Conservation (phyloP, 2,797 vertebrate species). For the Antennarius maculatus region DNA sequence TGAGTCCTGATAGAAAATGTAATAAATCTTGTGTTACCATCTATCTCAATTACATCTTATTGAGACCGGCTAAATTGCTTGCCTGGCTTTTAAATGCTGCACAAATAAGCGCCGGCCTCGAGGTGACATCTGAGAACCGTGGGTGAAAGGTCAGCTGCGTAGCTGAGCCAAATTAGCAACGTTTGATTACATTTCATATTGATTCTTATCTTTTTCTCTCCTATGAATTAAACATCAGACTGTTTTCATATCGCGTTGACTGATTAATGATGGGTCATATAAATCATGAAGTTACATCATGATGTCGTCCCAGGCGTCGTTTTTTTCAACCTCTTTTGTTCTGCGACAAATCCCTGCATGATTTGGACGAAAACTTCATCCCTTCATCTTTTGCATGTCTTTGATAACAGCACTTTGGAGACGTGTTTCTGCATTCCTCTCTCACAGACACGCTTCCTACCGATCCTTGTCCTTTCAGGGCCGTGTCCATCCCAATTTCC, state of each 20-base stretch:
- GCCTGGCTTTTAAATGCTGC: slow-evolving; percentile 54
- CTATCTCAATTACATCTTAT: slow-evolving; percentile 74
- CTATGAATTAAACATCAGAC: slow-evolving; percentile 54
- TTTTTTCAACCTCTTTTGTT: slow-evolving; percentile 20
- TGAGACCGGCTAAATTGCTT: slow-evolving; percentile 59
- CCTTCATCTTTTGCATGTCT: slow-evolving; percentile 21
- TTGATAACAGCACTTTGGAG: slow-evolving; percentile 30
- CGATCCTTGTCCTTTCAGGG: slow-evolving; percentile 24
- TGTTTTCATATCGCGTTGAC: slow-evolving; percentile 43
- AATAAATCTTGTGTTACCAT: slow-evolving; percentile 73
- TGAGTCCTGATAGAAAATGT: slow-evolving; percentile 63
- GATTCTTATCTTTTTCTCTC: slow-evolving; percentile 24
- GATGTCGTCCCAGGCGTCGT: slow-evolving; percentile 29
- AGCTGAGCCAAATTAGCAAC: slow-evolving; percentile 56
- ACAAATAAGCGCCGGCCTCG: slow-evolving; percentile 37
- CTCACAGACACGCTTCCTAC: slow-evolving; percentile 17
- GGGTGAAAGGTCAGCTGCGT: slow-evolving; percentile 59
- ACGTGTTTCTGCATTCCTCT: slow-evolving; percentile 17
- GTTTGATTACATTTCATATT: slow-evolving; percentile 59
- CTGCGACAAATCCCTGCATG: slow-evolving; percentile 14
- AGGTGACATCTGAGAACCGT: slow-evolving; percentile 62
- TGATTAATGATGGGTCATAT: slow-evolving; percentile 46
- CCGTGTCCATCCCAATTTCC: slow-evolving; percentile 56
- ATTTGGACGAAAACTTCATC: slow-evolving; percentile 16
- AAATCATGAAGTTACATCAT: slow-evolving; percentile 33